phyloP scores from a whole-genome alignment of 2,888 invertebrate species.

The Tetanocera ferruginea region DNA sequence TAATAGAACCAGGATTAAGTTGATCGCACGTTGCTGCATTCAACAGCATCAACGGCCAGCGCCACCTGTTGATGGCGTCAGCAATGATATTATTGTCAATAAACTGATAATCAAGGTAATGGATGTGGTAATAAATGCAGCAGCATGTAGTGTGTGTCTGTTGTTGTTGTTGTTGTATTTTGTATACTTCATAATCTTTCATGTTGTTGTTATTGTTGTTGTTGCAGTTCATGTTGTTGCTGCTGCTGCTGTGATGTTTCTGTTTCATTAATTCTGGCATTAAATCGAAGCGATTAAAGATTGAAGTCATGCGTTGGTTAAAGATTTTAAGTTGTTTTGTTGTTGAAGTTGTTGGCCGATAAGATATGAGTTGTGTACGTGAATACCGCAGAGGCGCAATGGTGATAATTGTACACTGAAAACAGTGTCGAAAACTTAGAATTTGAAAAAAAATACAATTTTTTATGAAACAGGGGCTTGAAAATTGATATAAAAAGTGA shows the following conservation, averaged over 20 bases:
- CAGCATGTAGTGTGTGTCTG: neutral
- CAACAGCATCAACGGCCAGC: constrained; percentile 12
- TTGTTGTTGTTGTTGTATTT: neutral
- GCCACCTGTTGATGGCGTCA: constrained; percentile 38
- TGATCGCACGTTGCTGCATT: constrained; percentile 11
- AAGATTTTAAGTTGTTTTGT: neutral
- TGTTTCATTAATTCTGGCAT: neutral
- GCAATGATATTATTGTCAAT: constrained; percentile 38
- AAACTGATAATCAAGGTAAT: constrained; percentile 36
- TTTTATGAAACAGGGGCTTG: no score
- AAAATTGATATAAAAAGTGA: no score
- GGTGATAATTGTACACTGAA: no score
- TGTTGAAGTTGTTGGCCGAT: constrained; percentile 1
- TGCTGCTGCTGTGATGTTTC: neutral
- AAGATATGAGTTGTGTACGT: neutral
- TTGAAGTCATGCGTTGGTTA: neutral
- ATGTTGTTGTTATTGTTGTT: neutral
- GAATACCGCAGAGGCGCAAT: no score
- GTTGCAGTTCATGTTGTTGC: neutral
- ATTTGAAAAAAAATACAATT: no score
- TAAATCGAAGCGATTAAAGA: neutral
- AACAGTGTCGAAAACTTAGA: no score
- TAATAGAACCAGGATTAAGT: constrained; percentile 23
- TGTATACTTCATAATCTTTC: neutral
- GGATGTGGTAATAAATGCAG: constrained; percentile 30